These are phyloP conservation scores for Fulmarus glacialis DNA, from an alignment of 2,113 vertebrate species.

Conservation along the genomic window DNA sequence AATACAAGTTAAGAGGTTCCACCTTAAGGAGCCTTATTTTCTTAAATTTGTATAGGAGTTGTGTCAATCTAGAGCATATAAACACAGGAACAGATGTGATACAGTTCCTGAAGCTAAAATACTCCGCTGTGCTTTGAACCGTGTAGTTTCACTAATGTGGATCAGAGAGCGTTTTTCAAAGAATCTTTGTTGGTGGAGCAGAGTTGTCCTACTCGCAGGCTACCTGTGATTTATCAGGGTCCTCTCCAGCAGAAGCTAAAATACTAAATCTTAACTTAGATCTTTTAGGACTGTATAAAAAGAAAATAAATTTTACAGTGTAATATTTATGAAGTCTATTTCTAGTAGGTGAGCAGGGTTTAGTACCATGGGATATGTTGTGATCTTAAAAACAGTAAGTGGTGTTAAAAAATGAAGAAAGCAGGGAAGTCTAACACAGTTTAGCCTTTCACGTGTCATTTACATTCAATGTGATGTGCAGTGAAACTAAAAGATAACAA, in stretches of 20 bases:
- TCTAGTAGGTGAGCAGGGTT: neutral
- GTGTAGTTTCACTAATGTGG: neutral
- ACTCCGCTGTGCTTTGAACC: neutral
- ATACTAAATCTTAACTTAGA: neutral
- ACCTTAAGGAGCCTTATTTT: neutral
- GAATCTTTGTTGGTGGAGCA: neutral
- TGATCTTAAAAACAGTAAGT: neutral
- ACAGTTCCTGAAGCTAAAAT: neutral
- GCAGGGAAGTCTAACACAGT: neutral
- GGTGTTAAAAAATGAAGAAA: neutral
- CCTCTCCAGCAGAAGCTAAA: neutral
- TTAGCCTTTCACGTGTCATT: neutral
- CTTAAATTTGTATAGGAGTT: neutral
- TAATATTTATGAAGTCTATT: neutral
- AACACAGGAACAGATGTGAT: neutral
- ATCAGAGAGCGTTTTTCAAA: neutral
- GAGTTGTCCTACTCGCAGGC: neutral
- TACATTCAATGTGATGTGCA: neutral
- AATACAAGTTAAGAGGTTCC: neutral
- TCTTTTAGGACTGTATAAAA: neutral
- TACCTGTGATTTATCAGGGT: neutral
- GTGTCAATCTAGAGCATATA: neutral
- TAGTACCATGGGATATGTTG: neutral
- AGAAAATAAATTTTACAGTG: neutral
- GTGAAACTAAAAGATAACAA: neutral